Percentiles rank a stretch among this genome's conserved stretches.
Evolutionary conservation across 1,140 invertebrate species (phyloP).

Genomic region (Drosophila sturtevanti): DNA sequence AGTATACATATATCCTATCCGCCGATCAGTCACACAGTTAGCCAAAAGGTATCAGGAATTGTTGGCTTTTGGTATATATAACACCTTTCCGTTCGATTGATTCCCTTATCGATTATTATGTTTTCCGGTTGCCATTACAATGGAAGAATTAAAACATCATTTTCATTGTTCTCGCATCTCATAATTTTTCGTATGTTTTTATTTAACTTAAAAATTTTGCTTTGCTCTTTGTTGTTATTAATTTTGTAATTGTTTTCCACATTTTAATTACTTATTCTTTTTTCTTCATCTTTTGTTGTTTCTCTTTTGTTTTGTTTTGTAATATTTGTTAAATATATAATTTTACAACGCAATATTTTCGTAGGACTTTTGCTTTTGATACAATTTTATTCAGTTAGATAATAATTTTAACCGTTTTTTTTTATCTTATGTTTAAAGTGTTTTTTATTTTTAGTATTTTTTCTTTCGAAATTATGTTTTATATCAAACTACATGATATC

Average conservation of each 20-base stretch:
- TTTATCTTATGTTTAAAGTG: slow-evolving; percentile 14
- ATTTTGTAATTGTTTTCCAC: slow-evolving; percentile 29
- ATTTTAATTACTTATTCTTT: slow-evolving; percentile 29
- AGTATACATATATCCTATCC: too few species aligned
- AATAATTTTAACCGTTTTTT: slow-evolving; percentile 25
- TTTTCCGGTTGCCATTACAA: too few species aligned
- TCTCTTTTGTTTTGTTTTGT: slow-evolving; percentile 25
- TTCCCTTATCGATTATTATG: too few species aligned
- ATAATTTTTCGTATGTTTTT: slow-evolving; percentile 54
- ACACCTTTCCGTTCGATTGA: too few species aligned
- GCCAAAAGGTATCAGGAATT: too few species aligned
- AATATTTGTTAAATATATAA: slow-evolving; percentile 38
- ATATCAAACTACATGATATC: slow-evolving; percentile 40
- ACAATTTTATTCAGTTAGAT: slow-evolving; percentile 24
- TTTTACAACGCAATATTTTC: slow-evolving; percentile 59
- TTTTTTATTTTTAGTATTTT: slow-evolving; percentile 11
- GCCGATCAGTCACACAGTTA: too few species aligned
- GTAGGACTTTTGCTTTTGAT: slow-evolving; percentile 60
- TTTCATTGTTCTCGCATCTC: slow-evolving; percentile 12
- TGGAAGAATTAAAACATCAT: slow-evolving; percentile 13
- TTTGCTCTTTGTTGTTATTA: slow-evolving; percentile 27
- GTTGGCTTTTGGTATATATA: too few species aligned
- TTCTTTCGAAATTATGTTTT: slow-evolving; percentile 16
- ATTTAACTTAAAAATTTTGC: slow-evolving; percentile 66
- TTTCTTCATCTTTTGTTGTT: slow-evolving; percentile 36